phyloP scores from a whole-genome alignment of 2,113 vertebrate species.

The Propithecus coquereli region DNA sequence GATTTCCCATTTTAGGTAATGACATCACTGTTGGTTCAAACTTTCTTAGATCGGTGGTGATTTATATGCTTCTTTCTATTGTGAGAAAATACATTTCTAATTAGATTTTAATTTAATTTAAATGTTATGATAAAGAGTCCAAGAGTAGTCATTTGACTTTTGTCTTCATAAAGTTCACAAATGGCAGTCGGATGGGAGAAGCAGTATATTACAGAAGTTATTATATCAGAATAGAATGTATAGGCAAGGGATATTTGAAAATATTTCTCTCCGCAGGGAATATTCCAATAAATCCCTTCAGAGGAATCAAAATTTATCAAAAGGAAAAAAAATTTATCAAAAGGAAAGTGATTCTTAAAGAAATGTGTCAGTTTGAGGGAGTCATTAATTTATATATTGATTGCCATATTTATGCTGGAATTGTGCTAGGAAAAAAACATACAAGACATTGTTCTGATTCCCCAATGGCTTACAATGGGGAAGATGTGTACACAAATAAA shows the following conservation, averaged over 20 bases:
- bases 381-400: neutral
- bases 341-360: neutral
- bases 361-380: neutral
- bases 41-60: neutral
- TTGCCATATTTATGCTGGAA: neutral
- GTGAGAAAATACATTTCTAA: neutral
- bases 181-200: neutral
- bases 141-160: neutral
- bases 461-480: neutral
- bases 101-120: neutral
- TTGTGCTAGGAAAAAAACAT: neutral
- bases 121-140: conserved; percentile 4
- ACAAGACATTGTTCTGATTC: neutral
- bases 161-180: neutral
- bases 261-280: neutral
- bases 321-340: neutral
- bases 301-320: neutral
- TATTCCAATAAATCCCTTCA: neutral
- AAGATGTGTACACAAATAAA: neutral
- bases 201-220: neutral
- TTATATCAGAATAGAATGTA: neutral
- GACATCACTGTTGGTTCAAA: neutral
- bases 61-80: neutral
- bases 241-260: neutral
- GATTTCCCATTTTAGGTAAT: conserved; percentile 10